Conservation (phyloP, 2,888 invertebrate species). For the Crepidodera aurea region DNA sequence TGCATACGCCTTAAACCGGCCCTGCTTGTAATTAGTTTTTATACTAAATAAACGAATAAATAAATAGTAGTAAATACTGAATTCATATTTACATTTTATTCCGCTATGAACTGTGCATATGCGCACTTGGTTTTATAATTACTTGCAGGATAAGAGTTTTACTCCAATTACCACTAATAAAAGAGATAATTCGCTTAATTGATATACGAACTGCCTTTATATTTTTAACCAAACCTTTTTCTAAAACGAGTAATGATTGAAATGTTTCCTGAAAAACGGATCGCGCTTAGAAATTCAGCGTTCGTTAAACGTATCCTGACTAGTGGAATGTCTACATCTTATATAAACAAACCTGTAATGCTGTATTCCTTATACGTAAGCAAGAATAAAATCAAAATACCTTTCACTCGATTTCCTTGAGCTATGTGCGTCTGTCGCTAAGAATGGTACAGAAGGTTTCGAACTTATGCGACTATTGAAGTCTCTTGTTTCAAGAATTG, state of each 20-base stretch:
- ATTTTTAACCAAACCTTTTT: too few species aligned
- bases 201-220: too few species aligned
- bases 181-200: too few species aligned
- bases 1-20: too few species aligned
- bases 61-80: too few species aligned
- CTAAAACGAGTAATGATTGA: not conserved
- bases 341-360: slow-evolving; percentile 25
- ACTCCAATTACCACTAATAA: too few species aligned
- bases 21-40: too few species aligned
- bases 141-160: too few species aligned
- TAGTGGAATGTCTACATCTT: slow-evolving; percentile 21
- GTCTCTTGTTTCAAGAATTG: not conserved
- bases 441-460: slow-evolving; percentile 9
- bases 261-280: slow-evolving; percentile 15
- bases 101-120: too few species aligned
- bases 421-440: not conserved
- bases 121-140: too few species aligned
- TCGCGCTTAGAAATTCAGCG: slow-evolving; percentile 4
- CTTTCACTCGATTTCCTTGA: slow-evolving; percentile 39
- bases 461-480: slow-evolving; percentile 1
- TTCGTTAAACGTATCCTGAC: slow-evolving; percentile 3
- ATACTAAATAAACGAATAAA: too few species aligned
- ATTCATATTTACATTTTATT: too few species aligned
- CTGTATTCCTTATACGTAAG: slow-evolving; percentile 20
- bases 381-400: slow-evolving; percentile 24